Base-by-base conservation (phyloP, 2,888 invertebrate genomes). In the Micoletzkya japonica region DNA sequence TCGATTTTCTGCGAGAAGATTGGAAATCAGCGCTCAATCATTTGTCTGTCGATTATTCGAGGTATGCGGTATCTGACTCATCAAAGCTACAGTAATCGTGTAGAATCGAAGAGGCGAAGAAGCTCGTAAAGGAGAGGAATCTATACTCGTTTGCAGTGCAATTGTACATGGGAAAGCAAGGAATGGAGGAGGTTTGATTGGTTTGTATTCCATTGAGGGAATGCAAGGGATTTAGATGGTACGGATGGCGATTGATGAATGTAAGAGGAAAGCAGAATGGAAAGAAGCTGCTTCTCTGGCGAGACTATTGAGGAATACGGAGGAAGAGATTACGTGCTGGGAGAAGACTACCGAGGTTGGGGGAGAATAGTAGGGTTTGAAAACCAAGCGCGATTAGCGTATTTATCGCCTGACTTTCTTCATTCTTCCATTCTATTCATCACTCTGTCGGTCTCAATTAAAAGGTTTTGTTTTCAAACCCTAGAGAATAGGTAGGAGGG, bases 1-100 rank as follows among this genome's bases (percentile, higher is more conserved):
- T 67, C 32, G 67, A 67, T 44, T 17, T n/a, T 6, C 32, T 57
- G 1, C 26, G 67, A 39, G 67, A 56, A 30, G 67, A 67, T 57
- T 67, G 37, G 39, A 6, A 20, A 17, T 37, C 28, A 20, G 56
- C 67, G 17, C 49, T 67, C 14, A 1, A 10, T 7, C 26, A 56
- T 39, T 44, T 67, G 2, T 26, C 57, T 24, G 39, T 39, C 39
- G 17, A 17, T 39, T 39, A 10, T 7, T 10, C 39, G 17, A 39
- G 39, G 10, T 10, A 17, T 17, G 10, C 17, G 17, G 20, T 4
- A 20, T n/a, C 24, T 54, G 4, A 17, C 4, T 30, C 28, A 26
- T 30, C 28, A 3, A 26, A 14, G 26, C 4, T 10, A 56, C 10
- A 56, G 56, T 56, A 17, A 26, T 26, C 7, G 10, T 28, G 14